Conservation (phyloP, 2,113 vertebrate species). For the Dicaeum eximium region DNA sequence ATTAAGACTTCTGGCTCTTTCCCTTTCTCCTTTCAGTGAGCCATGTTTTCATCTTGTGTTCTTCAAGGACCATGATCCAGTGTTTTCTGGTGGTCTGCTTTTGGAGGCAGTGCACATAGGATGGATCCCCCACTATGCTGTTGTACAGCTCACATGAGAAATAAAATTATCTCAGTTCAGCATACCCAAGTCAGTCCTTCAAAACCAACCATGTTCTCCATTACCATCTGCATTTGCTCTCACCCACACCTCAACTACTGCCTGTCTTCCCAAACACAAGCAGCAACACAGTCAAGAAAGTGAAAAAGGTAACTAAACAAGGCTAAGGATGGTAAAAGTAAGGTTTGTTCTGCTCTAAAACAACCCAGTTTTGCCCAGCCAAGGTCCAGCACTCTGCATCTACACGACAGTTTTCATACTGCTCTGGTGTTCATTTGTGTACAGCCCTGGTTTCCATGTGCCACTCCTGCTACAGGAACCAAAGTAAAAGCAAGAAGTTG, state of each 20-base stretch:
- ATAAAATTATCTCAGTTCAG: not conserved
- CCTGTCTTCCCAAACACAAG: not conserved
- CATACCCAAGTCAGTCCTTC: not conserved
- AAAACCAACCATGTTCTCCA: not conserved
- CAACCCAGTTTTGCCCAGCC: not conserved
- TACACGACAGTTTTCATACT: not conserved
- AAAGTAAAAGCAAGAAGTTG: not conserved
- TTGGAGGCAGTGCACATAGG: accelerated
- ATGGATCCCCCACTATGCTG: not conserved
- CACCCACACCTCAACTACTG: not conserved
- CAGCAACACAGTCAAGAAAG: not conserved
- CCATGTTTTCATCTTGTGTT: not conserved
- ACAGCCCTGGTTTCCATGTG: not conserved
- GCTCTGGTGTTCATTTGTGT: not conserved
- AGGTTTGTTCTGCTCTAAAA: not conserved
- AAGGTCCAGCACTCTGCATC: not conserved
- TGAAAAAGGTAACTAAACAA: not conserved
- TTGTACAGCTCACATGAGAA: not conserved
- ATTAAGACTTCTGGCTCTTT: not conserved
- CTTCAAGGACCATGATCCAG: not conserved
- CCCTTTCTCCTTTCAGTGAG: not conserved
- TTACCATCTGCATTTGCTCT: not conserved
- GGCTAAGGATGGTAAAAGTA: not conserved
- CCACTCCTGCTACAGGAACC: not conserved
- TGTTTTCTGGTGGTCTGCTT: not conserved